Evolutionary conservation across 2,113 vertebrate genomes (phyloP).

Genomic region (Nerophis ophidion): DNA sequence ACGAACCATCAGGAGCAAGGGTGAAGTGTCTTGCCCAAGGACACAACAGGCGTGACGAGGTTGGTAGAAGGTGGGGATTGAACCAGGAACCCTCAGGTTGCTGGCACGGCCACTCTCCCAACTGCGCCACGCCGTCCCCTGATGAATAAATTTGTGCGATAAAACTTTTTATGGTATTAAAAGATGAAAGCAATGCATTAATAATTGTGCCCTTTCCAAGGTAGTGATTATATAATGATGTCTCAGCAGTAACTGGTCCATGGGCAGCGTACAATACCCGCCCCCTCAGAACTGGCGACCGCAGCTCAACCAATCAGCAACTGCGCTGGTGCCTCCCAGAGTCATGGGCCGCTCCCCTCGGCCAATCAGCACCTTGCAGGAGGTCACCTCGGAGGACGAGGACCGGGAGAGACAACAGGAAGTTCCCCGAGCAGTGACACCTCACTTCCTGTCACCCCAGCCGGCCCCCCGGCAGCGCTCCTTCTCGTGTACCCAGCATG

Average conservation of each 20-base stretch:
- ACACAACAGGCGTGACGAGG: too few relatives aligned
- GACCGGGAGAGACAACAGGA: conserved; percentile 65
- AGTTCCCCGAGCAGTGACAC: conserved; percentile 52
- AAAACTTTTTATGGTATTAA: too few relatives aligned
- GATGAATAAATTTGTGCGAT: too few relatives aligned
- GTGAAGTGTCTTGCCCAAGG: too few relatives aligned
- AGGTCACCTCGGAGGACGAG: conserved; percentile 76
- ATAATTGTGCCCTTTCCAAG: too few relatives aligned
- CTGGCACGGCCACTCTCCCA: too few relatives aligned
- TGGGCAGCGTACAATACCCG: conserved; percentile 55
- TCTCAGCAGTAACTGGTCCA: conserved; percentile 66
- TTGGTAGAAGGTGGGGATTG: too few relatives aligned
- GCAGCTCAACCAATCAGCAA: conserved; percentile 67
- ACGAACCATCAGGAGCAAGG: too few relatives aligned
- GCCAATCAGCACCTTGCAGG: conserved; percentile 73
- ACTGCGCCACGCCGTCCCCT: too few relatives aligned
- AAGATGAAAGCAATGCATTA: too few relatives aligned
- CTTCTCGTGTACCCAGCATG: conserved; percentile 76
- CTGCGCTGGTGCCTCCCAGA: conserved; percentile 71
- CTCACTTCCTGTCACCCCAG: conserved; percentile 71
- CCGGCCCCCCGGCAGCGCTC: conserved; percentile 71
- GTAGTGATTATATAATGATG: neutral
- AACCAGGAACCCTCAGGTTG: too few relatives aligned
- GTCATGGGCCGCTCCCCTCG: conserved; percentile 69
- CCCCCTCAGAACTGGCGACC: conserved; percentile 70